These are phyloP conservation scores for Austrolebias charrua DNA, from an alignment of 2,797 vertebrate genomes.

Conservation along the genomic window DNA sequence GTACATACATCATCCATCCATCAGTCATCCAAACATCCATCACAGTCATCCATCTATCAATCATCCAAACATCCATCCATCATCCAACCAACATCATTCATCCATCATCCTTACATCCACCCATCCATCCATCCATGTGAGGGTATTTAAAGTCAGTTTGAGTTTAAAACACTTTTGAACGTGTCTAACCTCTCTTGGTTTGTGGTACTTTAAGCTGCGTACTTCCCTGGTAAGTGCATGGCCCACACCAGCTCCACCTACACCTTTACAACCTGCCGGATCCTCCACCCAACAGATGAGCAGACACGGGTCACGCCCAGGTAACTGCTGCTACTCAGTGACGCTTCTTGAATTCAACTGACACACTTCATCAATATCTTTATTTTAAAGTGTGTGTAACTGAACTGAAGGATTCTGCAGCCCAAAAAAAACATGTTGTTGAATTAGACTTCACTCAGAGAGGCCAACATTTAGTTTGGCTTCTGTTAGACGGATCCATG, in stretches of 20 bases:
- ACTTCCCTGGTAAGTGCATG: constrained; percentile 98
- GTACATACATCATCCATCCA: too few species aligned
- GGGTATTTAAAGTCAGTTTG: too few species aligned
- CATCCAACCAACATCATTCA: too few species aligned
- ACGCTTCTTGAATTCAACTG: too few species aligned
- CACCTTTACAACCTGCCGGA: constrained; percentile 97
- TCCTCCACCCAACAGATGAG: constrained; percentile 96
- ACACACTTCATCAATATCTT: too few species aligned
- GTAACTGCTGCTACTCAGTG: constrained; percentile 68
- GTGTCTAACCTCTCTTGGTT: constrained; percentile 1
- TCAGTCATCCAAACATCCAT: too few species aligned
- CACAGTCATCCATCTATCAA: too few species aligned
- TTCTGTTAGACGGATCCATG: constrained; percentile 19
- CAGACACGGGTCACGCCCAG: constrained; percentile 94
- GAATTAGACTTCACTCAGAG: neutral
- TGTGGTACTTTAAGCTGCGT: constrained; percentile 72
- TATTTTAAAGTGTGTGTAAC: neutral
- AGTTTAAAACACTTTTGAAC: constrained; percentile 15
- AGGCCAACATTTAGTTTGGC: constrained; percentile 8
- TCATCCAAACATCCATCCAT: too few species aligned
- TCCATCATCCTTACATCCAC: too few species aligned
- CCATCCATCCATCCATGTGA: too few species aligned
- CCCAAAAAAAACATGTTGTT: neutral
- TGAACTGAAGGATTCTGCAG: too few species aligned
- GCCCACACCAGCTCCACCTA: constrained; percentile 98